Evolutionary conservation across 2,113 vertebrate species (phyloP).

Genomic region (Anolis sagrei): DNA sequence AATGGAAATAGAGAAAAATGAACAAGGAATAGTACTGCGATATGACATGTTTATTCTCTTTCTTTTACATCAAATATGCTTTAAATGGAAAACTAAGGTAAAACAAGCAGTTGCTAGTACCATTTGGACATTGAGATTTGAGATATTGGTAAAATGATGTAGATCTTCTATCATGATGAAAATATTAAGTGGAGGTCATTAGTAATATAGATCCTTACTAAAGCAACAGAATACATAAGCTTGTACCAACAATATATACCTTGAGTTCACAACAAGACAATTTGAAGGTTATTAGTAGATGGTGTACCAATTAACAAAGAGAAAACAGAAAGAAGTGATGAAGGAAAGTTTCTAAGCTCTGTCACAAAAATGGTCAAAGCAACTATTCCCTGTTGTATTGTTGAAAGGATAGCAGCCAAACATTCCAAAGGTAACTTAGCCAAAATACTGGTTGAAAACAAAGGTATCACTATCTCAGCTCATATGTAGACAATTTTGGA

Average conservation of each 20-base stretch:
- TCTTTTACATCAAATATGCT: no score
- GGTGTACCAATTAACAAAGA: conserved; percentile 53
- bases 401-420: not conserved
- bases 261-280: conserved; percentile 23
- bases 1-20: no score
- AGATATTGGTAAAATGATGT: not conserved
- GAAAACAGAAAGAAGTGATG: conserved; percentile 34
- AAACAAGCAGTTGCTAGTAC: not conserved
- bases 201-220: not conserved
- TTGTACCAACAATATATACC: conserved; percentile 26
- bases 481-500: no score
- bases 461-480: no score
- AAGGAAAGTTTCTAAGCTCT: conserved; percentile 33
- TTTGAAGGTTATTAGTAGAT: conserved; percentile 45
- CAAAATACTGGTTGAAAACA: not conserved
- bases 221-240: conserved; percentile 2
- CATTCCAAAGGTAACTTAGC: not conserved
- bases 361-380: conserved; percentile 25
- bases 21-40: no score
- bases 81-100: no score
- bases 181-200: not conserved
- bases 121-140: not conserved
- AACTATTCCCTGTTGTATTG: conserved; percentile 17
- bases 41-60: no score
- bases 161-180: not conserved